Conservation (phyloP, 2,797 vertebrate species). For the Simalia tracyae region DNA sequence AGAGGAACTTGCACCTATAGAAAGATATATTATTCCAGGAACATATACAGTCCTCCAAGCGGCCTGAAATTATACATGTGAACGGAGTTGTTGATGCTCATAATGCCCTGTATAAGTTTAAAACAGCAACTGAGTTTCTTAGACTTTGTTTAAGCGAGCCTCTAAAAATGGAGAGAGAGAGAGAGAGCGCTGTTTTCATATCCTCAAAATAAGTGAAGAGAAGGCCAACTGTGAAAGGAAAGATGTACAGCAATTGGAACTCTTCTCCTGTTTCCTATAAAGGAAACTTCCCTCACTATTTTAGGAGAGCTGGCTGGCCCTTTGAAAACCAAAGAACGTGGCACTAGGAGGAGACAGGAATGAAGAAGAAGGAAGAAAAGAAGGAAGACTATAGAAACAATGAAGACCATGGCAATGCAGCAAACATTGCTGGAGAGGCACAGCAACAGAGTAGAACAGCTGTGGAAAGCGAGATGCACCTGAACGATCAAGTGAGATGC, state of each 20-base stretch:
- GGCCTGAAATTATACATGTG: slow-evolving; percentile 7
- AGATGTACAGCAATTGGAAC: background rate
- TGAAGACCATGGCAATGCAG: background rate
- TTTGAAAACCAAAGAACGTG: background rate
- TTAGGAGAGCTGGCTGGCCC: background rate
- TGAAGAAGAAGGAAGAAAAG: background rate
- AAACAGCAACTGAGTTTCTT: background rate
- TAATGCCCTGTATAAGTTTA: background rate
- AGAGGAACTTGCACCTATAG: slow-evolving; percentile 12
- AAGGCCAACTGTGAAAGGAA: background rate
- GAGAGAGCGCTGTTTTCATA: background rate
- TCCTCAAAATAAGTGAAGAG: background rate
- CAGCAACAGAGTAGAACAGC: background rate
- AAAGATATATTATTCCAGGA: slow-evolving; percentile 19
- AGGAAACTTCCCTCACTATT: background rate
- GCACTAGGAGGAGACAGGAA: background rate
- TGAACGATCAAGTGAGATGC: background rate
- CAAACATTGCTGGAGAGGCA: background rate
- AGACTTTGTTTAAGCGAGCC: background rate
- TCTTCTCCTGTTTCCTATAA: background rate
- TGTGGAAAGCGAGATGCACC: too few relatives aligned
- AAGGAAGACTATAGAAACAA: background rate
- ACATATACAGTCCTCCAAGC: background rate
- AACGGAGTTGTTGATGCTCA: background rate
- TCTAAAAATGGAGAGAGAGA: background rate